Evolutionary conservation across 2,888 invertebrate genomes (phyloP), one percentile per base, ranked within the genome.

Genomic region (Helleia helle): DNA sequence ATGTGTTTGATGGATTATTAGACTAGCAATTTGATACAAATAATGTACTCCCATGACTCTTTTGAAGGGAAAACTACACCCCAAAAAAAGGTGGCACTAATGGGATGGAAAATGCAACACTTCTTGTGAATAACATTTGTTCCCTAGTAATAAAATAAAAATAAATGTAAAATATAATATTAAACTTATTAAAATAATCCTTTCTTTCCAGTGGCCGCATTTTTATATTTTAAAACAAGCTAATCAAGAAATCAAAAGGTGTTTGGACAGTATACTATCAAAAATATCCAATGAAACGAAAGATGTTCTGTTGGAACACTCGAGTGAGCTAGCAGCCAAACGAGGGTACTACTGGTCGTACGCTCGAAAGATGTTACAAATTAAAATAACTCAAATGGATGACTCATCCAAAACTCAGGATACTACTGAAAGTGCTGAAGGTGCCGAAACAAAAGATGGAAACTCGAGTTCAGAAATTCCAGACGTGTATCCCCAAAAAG

Each of bases 291-390:
- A 11, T 0, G 44, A 46, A 0, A 30, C 41, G 1, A 48, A 52
- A 9, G 27, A 26, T 1, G 18, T 7, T 0, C 9, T 67, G 0
- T 24, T 46, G 0, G 1, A 13, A 0, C 5, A 15, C 1, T 28
- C 65, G 1, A 2, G 41, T 0, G 47, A 40, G 9, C 46, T 22
- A 1, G 59, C 70, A 0, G 50, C 47, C 1, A 11, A 39, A 0
- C 15, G 40, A 0, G 74, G 74, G 0, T 67, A 63, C 59, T 63
- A 64, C 43, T 73, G 76, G 74, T 47, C 69, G 2, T 54, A 46
- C 37, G 65, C 72, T 5, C 42, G 42, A 4, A 41, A 37, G 3
- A 40, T 40, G 7, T 53, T 47, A 36, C 52, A 55, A 2, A 13
- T 26, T 1, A 40, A 44, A 40, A 36, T 44, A 1, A 29, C 39